These are phyloP conservation scores for Luehdorfia chinensis DNA, from an alignment of 1,140 invertebrate genomes.

Conservation along the genomic window DNA sequence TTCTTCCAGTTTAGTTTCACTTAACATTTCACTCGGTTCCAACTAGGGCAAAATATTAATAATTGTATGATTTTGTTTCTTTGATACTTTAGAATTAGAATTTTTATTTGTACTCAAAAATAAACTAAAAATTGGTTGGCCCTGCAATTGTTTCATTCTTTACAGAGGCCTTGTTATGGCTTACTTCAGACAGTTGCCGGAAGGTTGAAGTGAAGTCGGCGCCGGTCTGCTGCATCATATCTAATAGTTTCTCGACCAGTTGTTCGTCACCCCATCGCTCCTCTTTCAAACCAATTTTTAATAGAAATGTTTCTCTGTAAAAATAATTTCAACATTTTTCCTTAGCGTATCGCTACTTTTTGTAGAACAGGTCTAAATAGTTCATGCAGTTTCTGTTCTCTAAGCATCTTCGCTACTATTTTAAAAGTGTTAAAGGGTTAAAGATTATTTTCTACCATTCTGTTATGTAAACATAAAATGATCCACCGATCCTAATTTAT, in stretches of 20 bases:
- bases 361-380: not conserved
- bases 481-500: not conserved
- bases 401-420: not conserved
- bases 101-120: too few species aligned
- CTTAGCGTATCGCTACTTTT: not conserved
- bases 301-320: constrained; percentile 59
- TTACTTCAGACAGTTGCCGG: constrained; percentile 77
- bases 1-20: constrained; percentile 44
- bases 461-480: too few species aligned
- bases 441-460: too few species aligned
- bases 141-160: too few species aligned
- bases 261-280: constrained; percentile 64
- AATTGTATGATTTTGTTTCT: too few species aligned
- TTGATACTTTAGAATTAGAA: too few species aligned
- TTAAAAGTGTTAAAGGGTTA: not conserved
- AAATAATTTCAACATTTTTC: not conserved
- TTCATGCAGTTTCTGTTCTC: too few species aligned
- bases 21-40: constrained; percentile 56
- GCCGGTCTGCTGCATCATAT: constrained; percentile 80
- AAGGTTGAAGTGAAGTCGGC: constrained; percentile 83
- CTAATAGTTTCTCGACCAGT: constrained; percentile 77
- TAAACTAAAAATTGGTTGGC: too few species aligned
- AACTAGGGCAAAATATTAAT: too few species aligned
- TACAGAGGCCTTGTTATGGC: too few species aligned
- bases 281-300: constrained; percentile 73